These are phyloP conservation scores for Leptopterna dolabrata DNA, from an alignment of 2,888 invertebrate genomes.

Conservation along the genomic window DNA sequence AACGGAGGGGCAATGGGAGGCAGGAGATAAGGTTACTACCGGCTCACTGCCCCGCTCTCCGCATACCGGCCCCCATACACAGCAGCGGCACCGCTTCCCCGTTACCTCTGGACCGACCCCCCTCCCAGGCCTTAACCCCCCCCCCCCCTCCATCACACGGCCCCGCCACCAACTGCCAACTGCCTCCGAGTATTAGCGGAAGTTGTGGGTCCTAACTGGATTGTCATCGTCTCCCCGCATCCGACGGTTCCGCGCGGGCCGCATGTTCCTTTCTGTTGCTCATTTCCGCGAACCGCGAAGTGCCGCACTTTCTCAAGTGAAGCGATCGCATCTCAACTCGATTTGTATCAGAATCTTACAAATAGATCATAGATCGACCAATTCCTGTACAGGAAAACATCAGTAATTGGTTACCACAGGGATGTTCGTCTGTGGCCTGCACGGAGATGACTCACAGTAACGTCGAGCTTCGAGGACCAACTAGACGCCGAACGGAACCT, in stretches of 20 bases:
- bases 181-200: not conserved
- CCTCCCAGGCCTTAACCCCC: not conserved
- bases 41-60: not conserved
- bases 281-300: not conserved
- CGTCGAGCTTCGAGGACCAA: too few species aligned
- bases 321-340: not conserved
- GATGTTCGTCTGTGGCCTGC: too few species aligned
- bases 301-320: not conserved
- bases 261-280: not conserved
- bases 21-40: constrained; percentile 9
- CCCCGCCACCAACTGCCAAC: not conserved
- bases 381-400: too few species aligned
- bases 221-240: not conserved
- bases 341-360: too few species aligned
- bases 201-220: not conserved
- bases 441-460: too few species aligned
- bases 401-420: too few species aligned
- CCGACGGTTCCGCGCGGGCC: not conserved
- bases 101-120: too few species aligned
- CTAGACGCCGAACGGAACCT: too few species aligned
- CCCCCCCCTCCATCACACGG: too few species aligned
- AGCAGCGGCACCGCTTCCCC: not conserved
- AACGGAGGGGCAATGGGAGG: not conserved
- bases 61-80: not conserved
- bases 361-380: too few species aligned